Evolutionary conservation across 1,140 invertebrate genomes (phyloP).

Genomic region (Drosophila truncata): DNA sequence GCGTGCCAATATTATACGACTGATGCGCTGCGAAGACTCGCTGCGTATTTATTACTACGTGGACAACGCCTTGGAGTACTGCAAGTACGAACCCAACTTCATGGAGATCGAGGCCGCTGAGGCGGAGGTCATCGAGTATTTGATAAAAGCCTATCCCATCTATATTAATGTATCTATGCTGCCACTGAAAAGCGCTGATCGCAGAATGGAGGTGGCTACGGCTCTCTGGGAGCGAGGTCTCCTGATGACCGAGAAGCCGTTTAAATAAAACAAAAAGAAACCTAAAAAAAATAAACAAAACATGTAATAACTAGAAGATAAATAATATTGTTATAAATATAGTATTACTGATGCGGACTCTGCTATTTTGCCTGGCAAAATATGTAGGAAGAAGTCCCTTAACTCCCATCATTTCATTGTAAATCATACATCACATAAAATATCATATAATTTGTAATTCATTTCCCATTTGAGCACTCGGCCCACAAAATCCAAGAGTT

Average conservation of each 20-base stretch:
- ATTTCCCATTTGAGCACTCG: slow-evolving; percentile 3
- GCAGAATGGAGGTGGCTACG: slow-evolving; percentile 88
- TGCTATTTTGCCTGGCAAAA: not conserved
- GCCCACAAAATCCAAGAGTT: slow-evolving; percentile 4
- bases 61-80: slow-evolving; percentile 94
- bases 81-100: slow-evolving; percentile 92
- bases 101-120: slow-evolving; percentile 90
- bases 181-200: slow-evolving; percentile 88
- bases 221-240: slow-evolving; percentile 91
- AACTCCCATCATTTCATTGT: not conserved
- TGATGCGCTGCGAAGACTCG: slow-evolving; percentile 88
- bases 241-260: slow-evolving; percentile 87
- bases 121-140: slow-evolving; percentile 89
- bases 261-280: slow-evolving; percentile 61
- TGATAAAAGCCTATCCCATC: slow-evolving; percentile 91
- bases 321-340: not conserved
- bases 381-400: not conserved
- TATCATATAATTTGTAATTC: not conserved
- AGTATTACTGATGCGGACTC: not conserved
- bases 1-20: slow-evolving; percentile 89
- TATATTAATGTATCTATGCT: slow-evolving; percentile 91
- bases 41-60: slow-evolving; percentile 91
- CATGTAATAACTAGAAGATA: not conserved
- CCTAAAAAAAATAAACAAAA: too few species aligned
- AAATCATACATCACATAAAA: not conserved